These are phyloP conservation scores for Phymastichus coffea DNA, from an alignment of 1,140 invertebrate species.

Conservation along the genomic window DNA sequence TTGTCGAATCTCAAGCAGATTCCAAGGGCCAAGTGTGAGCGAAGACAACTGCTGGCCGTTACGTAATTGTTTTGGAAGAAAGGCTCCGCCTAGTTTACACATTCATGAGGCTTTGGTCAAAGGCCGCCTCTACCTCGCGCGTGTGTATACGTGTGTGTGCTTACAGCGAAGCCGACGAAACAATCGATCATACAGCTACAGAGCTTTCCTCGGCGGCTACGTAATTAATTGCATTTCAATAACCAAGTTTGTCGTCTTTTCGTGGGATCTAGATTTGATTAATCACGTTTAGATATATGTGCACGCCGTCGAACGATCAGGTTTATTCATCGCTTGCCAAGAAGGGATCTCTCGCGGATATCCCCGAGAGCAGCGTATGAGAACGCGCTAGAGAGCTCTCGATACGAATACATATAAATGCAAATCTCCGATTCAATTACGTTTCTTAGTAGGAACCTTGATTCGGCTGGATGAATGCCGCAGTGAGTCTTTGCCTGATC, in stretches of 20 bases:
- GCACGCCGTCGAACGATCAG: slow-evolving; percentile 36
- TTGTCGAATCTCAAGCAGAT: too few relatives aligned
- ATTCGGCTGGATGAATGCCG: neutral
- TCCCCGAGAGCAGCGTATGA: too few relatives aligned
- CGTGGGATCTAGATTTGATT: slow-evolving; percentile 35
- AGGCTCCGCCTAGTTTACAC: slow-evolving; percentile 43
- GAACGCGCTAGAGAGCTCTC: too few relatives aligned
- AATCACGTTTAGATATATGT: too few relatives aligned
- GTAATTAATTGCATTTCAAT: slow-evolving; percentile 50
- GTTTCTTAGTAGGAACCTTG: slow-evolving; percentile 18
- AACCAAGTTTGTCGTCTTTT: slow-evolving; percentile 40
- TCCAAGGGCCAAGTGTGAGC: too few relatives aligned
- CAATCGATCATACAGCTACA: slow-evolving; percentile 47
- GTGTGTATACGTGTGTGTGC: slow-evolving; percentile 36
- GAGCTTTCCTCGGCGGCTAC: slow-evolving; percentile 34
- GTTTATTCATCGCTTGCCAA: slow-evolving; percentile 35
- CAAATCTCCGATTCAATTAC: slow-evolving; percentile 23
- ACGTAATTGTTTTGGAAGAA: slow-evolving; percentile 1
- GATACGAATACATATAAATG: slow-evolving; percentile 28
- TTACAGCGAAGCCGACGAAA: slow-evolving; percentile 51
- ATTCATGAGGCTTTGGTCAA: slow-evolving; percentile 53
- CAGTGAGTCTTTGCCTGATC: neutral
- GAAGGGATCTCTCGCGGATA: too few relatives aligned
- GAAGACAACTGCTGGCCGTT: too few relatives aligned
- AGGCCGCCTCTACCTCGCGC: slow-evolving; percentile 44